Percentiles rank a stretch among this genome's conserved stretches.
Evolutionary conservation across 1,140 invertebrate species (phyloP).

Genomic region (Luehdorfia chinensis): DNA sequence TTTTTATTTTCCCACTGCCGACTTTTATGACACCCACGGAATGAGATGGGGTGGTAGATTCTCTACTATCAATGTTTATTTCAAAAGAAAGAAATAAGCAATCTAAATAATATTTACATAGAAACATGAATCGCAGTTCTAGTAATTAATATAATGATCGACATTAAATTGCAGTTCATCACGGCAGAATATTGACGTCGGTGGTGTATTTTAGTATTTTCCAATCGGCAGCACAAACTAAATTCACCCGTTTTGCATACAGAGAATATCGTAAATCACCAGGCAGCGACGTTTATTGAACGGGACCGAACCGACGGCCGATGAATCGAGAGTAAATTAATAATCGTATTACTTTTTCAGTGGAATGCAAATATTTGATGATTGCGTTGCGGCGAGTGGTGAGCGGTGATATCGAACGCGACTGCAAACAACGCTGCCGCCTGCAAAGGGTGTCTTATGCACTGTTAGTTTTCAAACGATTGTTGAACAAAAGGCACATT

Average conservation of each 20-base stretch:
- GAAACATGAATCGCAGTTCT: too few species aligned
- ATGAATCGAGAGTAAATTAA: constrained; percentile 72
- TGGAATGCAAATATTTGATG: constrained; percentile 72
- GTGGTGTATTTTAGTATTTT: constrained; percentile 21
- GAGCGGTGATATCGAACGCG: constrained; percentile 42
- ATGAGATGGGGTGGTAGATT: too few species aligned
- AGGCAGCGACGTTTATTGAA: constrained; percentile 36
- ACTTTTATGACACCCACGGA: too few species aligned
- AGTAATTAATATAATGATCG: too few species aligned
- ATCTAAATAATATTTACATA: too few species aligned
- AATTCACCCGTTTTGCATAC: constrained; percentile 59
- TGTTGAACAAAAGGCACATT: too few species aligned
- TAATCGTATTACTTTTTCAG: constrained; percentile 75
- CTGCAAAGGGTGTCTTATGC: constrained; percentile 21
- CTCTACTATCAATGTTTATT: too few species aligned
- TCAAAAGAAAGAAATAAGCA: too few species aligned
- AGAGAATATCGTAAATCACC: constrained; percentile 56
- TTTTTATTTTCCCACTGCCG: too few species aligned
- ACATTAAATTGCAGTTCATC: too few species aligned
- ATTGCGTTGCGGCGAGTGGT: constrained; percentile 60
- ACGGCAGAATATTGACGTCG: too few species aligned
- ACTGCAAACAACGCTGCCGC: constrained; percentile 16
- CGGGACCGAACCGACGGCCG: constrained; percentile 43
- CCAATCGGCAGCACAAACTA: constrained; percentile 42
- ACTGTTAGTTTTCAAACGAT: neutral